Evolutionary conservation across 2,888 invertebrate genomes (phyloP), one percentile per base, ranked within the genome.

Genomic region (Cephus pygmeus): DNA sequence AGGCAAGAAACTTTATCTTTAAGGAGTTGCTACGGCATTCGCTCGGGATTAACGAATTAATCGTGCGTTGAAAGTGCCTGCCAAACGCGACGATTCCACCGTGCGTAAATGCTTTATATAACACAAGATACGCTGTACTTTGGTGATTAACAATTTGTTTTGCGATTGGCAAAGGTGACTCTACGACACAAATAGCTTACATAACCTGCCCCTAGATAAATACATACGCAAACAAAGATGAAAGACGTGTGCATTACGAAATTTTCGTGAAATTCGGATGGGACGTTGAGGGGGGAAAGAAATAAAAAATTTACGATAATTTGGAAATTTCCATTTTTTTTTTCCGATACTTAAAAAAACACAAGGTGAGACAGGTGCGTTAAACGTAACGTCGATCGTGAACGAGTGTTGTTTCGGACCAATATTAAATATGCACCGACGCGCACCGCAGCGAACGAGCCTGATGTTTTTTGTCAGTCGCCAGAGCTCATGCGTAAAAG

Each of bases 91-190:
- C 23, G 56, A 56, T 23, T 56, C 56, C 9, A 23, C 33, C 71
- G 71, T 34, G 31, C 71, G 31, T 34, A 31, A 56, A 56, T 73
- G 74, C 83, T 88, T 90, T 90, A 90, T 89, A 88, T 90, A 90
- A 90, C 86, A 81, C 81, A 82, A 85, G 87, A 89, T 88, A 89
- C 87, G 88, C 87, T 88, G 86, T 87, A 87, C 90, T 91, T 91
- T 89, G 90, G 90, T 88, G 90, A 91, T 90, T 90, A 90, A 90
- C 89, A 90, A 91, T 91, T 90, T 90, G 88, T 90, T 90, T 89
- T 89, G 89, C 88, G 89, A 90, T 90, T 88, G 88, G 85, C 86
- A 89, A 90, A 90, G 90, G 90, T 90, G 91, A 90, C 91, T 91
- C 90, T 87, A 84, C 86, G 87, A 84, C 89, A 90, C 89, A 90